phyloP scores from a whole-genome alignment of 2,113 vertebrate species.

The Centropus bengalensis region DNA sequence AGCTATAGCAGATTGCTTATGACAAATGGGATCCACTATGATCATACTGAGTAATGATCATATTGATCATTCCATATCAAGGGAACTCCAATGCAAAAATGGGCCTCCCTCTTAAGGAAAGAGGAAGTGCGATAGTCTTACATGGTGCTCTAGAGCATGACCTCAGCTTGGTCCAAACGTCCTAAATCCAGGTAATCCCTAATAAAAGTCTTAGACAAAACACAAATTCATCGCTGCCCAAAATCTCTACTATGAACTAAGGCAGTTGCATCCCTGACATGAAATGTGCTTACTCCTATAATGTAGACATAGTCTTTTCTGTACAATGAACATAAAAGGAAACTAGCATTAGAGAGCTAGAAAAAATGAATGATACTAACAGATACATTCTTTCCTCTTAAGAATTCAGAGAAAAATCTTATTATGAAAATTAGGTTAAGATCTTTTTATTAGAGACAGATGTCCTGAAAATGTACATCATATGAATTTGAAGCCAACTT shows the following conservation, averaged over 20 bases:
- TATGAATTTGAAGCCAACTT: background rate
- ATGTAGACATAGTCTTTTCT: background rate
- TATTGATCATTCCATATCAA: no score
- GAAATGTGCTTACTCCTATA: background rate
- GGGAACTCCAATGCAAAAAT: background rate
- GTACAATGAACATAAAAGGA: background rate
- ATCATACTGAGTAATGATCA: background rate
- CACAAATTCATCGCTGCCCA: background rate
- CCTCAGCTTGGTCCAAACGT: background rate
- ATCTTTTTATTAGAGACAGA: background rate
- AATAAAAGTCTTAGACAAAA: background rate
- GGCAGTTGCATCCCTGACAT: background rate
- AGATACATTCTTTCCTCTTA: background rate
- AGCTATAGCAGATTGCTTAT: background rate
- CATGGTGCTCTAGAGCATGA: background rate
- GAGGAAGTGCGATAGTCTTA: background rate
- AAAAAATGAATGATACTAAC: background rate
- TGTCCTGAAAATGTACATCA: background rate
- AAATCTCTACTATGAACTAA: background rate
- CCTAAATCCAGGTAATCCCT: background rate
- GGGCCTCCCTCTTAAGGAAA: background rate
- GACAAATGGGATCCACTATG: background rate
- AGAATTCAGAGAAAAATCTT: background rate
- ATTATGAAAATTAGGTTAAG: background rate
- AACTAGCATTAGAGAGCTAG: background rate